These are phyloP conservation scores for Ceratosolen solmsi DNA, from an alignment of 1,140 invertebrate species.

Conservation along the genomic window DNA sequence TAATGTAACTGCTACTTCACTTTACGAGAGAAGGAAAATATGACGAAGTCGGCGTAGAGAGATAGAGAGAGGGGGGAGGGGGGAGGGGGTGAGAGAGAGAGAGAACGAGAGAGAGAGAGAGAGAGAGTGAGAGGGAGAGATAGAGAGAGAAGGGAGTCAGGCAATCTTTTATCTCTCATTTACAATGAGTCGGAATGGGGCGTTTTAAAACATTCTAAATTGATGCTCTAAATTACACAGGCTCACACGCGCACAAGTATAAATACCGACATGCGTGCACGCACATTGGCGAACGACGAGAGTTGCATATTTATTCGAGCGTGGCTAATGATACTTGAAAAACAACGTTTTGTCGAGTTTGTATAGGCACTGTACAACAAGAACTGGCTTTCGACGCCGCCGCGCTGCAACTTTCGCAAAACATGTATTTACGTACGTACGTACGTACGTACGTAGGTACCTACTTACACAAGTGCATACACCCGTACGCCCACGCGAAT, in stretches of 20 bases:
- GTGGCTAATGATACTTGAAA: slow-evolving; percentile 36
- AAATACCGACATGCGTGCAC: neutral
- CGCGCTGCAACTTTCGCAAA: neutral
- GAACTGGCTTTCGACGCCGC: neutral
- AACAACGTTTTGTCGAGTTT: slow-evolving; percentile 4
- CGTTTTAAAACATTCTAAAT: slow-evolving; percentile 26
- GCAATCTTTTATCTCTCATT: slow-evolving; percentile 23
- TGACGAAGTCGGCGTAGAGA: neutral
- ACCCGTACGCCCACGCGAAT: neutral
- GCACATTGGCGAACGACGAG: too few species aligned
- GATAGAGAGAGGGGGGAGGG: neutral
- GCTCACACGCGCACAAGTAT: neutral
- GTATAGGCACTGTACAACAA: neutral
- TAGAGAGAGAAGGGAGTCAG: neutral
- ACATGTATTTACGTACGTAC: too few species aligned
- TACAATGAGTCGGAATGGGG: neutral
- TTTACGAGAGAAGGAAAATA: neutral
- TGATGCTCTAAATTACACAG: neutral
- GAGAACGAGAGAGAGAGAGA: neutral
- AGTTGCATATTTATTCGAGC: neutral
- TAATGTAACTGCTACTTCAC: slow-evolving; percentile 27
- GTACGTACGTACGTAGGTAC: too few species aligned
- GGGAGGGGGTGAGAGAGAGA: neutral
- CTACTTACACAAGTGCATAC: neutral
- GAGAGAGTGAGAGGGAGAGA: neutral